These are phyloP conservation scores for Apus apus DNA, from an alignment of 2,113 vertebrate genomes.

Conservation along the genomic window DNA sequence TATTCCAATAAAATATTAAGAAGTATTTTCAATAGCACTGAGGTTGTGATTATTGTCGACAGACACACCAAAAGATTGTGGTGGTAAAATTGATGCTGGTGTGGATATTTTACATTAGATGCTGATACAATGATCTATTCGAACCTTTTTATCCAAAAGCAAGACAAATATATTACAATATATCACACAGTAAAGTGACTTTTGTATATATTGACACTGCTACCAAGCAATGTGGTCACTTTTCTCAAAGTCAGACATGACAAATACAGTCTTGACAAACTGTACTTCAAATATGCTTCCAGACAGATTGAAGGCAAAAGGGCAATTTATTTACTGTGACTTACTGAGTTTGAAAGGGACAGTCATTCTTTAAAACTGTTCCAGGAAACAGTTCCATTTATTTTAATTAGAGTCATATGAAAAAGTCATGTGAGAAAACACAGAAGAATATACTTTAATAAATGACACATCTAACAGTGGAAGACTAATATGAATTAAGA, in stretches of 20 bases:
- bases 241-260: not conserved
- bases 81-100: not conserved
- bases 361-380: not conserved
- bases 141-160: not conserved
- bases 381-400: not conserved
- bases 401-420: not conserved
- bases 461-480: not conserved
- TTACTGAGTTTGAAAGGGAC: not conserved
- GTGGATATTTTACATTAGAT: not conserved
- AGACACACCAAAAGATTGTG: not conserved
- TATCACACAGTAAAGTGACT: not conserved
- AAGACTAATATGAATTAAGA: not conserved
- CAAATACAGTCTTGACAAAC: not conserved
- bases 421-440: not conserved
- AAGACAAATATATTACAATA: not conserved
- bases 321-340: not conserved
- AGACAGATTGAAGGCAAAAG: not conserved
- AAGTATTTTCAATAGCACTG: not conserved
- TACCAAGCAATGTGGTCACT: not conserved
- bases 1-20: not conserved
- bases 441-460: not conserved
- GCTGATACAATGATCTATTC: not conserved
- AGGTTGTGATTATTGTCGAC: not conserved
- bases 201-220: not conserved
- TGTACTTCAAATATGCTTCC: not conserved